Base-by-base conservation (phyloP, 1,140 invertebrate species). In the Radopholus similis region DNA sequence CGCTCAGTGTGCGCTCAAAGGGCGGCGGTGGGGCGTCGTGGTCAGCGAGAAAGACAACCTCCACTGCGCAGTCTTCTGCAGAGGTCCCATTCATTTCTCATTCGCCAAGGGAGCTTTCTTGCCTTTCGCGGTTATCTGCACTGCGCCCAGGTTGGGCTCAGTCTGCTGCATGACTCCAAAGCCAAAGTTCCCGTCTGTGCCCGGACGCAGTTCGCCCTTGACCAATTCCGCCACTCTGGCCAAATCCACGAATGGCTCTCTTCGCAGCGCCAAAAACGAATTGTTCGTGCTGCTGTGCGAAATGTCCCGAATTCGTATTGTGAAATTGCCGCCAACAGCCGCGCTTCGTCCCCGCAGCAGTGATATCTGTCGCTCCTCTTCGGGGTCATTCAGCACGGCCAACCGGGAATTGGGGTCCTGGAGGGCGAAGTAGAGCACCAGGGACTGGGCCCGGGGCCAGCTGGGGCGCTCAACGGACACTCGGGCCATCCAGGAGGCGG, bases 401-500 rank as follows among this genome's bases (percentile, higher is more conserved):
- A 47, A 18, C 26, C 26, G 44, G 4, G 44, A 47, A 47, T n/a
- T 2, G 18, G 18, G 44, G 34, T 44, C 23, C 28, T 38, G 11
- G 26, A 60, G 8, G 6, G 6, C 35, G 23, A 66, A 73, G 42
- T 73, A 76, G 42, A 54, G 44, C 32, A 77, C 37, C 34, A 66
- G 51, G 18, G 60, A 23, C 11, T 30, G 13, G 47, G 28, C 28
- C 51, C 35, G 5, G 21, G 55, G 34, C 64, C 38, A 53, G 65
- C 37, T 42, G 21, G 38, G n/a, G 8, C 30, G 34, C 28, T 21
- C 35, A 18, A 75, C 42, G 28, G 30, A 21, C 18, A 78, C 58
- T 57, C 71, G 56, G 4, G 68, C 34, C n/a, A 68, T 40, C 34
- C 93, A 97, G 79, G 96, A 92, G 0, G 92, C 92, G 2, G 91